These are phyloP conservation scores for Grammomys dolichurus DNA, from an alignment of 2,113 vertebrate species.

Conservation along the genomic window DNA sequence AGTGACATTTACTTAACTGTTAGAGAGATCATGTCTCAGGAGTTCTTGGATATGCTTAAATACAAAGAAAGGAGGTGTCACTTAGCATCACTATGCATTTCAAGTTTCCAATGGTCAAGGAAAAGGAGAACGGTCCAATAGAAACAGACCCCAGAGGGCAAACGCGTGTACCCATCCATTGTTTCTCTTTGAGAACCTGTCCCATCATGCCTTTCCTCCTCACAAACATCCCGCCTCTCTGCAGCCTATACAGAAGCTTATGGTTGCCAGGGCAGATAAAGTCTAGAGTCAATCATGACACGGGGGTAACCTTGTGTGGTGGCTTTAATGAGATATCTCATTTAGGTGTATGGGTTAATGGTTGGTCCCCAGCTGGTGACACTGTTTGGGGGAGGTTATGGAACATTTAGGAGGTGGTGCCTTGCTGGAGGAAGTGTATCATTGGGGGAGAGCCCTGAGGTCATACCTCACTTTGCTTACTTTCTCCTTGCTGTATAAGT, in stretches of 20 bases:
- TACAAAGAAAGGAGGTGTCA: background rate
- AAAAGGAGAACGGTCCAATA: background rate
- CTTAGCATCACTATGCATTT: slow-evolving; percentile 38
- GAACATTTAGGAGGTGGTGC: background rate
- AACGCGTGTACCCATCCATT: background rate
- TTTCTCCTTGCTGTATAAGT: background rate
- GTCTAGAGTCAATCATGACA: background rate
- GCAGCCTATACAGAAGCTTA: background rate
- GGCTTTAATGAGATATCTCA: background rate
- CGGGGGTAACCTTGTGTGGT: background rate
- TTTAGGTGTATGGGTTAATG: background rate
- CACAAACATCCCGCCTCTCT: background rate
- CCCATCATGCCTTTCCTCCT: background rate
- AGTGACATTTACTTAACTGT: slow-evolving; percentile 34
- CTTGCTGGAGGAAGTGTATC: background rate
- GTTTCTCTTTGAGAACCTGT: background rate
- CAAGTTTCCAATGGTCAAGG: background rate
- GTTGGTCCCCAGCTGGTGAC: background rate
- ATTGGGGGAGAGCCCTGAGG: background rate
- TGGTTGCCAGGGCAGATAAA: background rate
- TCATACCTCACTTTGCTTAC: background rate
- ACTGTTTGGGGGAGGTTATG: background rate
- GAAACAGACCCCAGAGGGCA: background rate
- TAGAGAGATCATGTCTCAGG: background rate
- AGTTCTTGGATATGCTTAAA: slow-evolving; percentile 43